Evolutionary conservation across 1,140 invertebrate genomes (phyloP).

Genomic region (Parasteatoda tepidariorum): DNA sequence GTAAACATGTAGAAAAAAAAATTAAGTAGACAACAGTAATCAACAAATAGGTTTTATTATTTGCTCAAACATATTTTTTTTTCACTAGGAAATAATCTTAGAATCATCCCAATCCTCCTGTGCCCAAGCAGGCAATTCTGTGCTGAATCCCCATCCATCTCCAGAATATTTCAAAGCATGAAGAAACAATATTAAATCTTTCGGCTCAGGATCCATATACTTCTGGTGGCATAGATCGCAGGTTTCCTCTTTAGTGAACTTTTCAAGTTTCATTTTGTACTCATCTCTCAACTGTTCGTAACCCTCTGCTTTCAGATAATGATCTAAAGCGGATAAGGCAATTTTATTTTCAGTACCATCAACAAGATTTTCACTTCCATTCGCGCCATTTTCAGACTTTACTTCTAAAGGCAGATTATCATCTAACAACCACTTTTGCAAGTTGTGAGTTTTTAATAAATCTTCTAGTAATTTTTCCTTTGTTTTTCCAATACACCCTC

Average conservation of each 20-base stretch:
- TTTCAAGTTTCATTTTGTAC: constrained; percentile 70
- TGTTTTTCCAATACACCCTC: constrained; percentile 89
- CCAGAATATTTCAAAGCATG: constrained; percentile 93
- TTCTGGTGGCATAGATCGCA: constrained; percentile 93
- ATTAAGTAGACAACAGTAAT: too few relatives aligned
- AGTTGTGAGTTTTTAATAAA: constrained; percentile 90
- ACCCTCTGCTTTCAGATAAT: constrained; percentile 41
- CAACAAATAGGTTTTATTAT: constrained; percentile 75
- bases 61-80: constrained; percentile 71
- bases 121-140: constrained; percentile 88
- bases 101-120: constrained; percentile 77
- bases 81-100: constrained; percentile 63
- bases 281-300: constrained; percentile 42
- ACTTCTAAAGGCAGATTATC: neutral
- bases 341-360: constrained; percentile 18
- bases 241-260: constrained; percentile 83
- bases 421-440: constrained; percentile 84
- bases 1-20: too few relatives aligned
- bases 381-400: neutral
- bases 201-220: constrained; percentile 88
- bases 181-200: constrained; percentile 93
- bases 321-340: constrained; percentile 51
- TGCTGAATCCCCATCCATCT: constrained; percentile 86
- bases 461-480: constrained; percentile 87
- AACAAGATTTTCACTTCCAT: constrained; percentile 4